These are phyloP conservation scores for Acanthosoma haemorrhoidale DNA, from an alignment of 2,888 invertebrate genomes.

Conservation along the genomic window DNA sequence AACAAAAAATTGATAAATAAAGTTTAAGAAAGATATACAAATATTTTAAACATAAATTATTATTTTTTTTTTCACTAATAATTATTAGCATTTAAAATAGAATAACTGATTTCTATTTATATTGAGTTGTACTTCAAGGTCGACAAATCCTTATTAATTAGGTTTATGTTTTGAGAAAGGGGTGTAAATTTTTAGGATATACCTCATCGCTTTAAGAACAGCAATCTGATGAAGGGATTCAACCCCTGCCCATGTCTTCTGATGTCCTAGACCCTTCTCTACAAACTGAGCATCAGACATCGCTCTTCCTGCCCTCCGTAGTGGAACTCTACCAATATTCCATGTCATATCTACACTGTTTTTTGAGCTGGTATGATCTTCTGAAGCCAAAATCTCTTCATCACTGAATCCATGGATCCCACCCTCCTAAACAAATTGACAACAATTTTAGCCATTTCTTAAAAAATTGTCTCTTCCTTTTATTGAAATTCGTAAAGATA, in stretches of 20 bases:
- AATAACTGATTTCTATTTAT: too few relatives aligned
- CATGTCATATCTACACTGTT: slow-evolving; percentile 49
- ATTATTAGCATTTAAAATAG: too few relatives aligned
- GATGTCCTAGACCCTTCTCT: slow-evolving; percentile 47
- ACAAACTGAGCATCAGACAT: slow-evolving; percentile 42
- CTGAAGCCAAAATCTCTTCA: slow-evolving; percentile 67
- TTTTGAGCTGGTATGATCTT: slow-evolving; percentile 48
- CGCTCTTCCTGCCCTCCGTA: slow-evolving; percentile 23
- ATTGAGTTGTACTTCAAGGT: too few relatives aligned
- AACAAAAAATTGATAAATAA: too few relatives aligned
- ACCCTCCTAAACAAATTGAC: slow-evolving; percentile 26
- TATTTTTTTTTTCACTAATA: too few relatives aligned
- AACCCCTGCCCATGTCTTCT: slow-evolving; percentile 63
- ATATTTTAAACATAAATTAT: too few relatives aligned
- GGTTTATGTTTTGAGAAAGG: too few relatives aligned
- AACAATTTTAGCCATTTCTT: background rate
- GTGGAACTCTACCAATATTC: slow-evolving; percentile 6
- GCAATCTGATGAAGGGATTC: slow-evolving; percentile 45
- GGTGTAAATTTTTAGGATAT: too few relatives aligned
- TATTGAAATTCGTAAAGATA: too few relatives aligned
- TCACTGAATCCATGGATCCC: slow-evolving; percentile 67
- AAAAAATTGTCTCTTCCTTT: too few relatives aligned
- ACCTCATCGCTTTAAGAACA: slow-evolving; percentile 34
- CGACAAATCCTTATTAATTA: too few relatives aligned
- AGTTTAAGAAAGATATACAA: too few relatives aligned